Percentiles rank a stretch among this genome's conserved stretches.
phyloP scores from a whole-genome alignment of 1,140 invertebrate species.

The Homarus americanus region DNA sequence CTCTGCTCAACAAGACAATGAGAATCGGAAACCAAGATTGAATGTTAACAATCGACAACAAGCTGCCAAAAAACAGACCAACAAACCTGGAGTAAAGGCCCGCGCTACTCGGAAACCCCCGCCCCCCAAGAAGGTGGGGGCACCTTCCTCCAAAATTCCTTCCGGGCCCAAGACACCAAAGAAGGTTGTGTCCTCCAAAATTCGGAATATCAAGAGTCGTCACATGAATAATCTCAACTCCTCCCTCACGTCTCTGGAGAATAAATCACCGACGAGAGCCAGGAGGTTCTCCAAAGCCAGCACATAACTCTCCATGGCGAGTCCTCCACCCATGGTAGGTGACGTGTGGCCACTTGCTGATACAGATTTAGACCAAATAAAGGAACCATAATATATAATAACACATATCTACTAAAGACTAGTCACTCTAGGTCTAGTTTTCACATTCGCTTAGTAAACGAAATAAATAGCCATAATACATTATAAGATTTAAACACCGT shows the following conservation, averaged over 20 bases:
- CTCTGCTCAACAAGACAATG: background rate
- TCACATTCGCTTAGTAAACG: too few relatives aligned
- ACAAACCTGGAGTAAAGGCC: background rate
- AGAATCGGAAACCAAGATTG: background rate
- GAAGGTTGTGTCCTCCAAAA: constrained; percentile 12
- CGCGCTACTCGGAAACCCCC: background rate
- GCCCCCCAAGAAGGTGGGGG: too few relatives aligned
- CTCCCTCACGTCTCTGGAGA: background rate
- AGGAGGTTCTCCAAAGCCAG: background rate
- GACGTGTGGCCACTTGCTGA: too few relatives aligned
- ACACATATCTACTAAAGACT: too few relatives aligned
- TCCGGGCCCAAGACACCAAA: background rate
- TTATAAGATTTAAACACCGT: too few relatives aligned
- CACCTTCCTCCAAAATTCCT: background rate
- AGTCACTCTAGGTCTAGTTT: too few relatives aligned
- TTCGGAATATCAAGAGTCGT: constrained; percentile 63
- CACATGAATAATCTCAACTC: constrained; percentile 49
- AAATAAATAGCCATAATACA: too few relatives aligned
- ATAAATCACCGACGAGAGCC: background rate
- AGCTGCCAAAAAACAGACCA: too few relatives aligned
- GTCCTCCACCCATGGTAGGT: too few relatives aligned
- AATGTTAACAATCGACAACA: background rate
- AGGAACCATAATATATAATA: too few relatives aligned
- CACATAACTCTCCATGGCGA: too few relatives aligned
- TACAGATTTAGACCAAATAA: too few relatives aligned